Evolutionary conservation across 2,888 invertebrate species (phyloP).

Genomic region (Hemithea aestivaria): DNA sequence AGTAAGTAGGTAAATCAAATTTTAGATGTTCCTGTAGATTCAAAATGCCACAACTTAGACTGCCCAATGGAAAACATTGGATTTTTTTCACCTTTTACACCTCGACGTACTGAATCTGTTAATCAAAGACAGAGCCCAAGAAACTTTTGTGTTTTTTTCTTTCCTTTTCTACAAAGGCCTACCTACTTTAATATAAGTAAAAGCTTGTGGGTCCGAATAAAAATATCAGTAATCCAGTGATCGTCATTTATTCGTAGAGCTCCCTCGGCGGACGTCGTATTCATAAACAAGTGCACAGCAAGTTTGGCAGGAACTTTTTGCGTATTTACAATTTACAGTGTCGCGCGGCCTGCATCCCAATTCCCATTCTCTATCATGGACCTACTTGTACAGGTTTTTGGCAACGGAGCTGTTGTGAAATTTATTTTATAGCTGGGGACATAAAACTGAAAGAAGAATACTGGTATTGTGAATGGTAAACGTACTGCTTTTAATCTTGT

Average conservation of each 20-base stretch:
- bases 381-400: conserved; percentile 38
- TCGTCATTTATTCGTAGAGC: conserved; percentile 46
- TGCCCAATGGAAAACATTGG: no score
- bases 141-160: no score
- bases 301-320: conserved; percentile 70
- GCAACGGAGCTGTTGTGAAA: conserved; percentile 46
- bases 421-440: conserved; percentile 29
- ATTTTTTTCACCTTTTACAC: no score
- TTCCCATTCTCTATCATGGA: conserved; percentile 43
- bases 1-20: no score
- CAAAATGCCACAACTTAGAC: no score
- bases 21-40: no score
- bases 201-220: no score
- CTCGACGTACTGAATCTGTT: no score
- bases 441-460: conserved; percentile 1
- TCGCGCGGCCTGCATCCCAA: conserved; percentile 44
- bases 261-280: conserved; percentile 50
- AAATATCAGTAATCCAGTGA: conserved; percentile 27
- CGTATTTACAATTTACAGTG: conserved; percentile 53
- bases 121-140: no score
- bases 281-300: conserved; percentile 68
- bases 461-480: background rate
- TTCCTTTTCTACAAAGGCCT: no score
- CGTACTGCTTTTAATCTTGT: background rate
- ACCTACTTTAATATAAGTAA: no score